These are phyloP conservation scores for Silvanus unidentatus DNA, from an alignment of 2,888 invertebrate genomes.

Conservation along the genomic window DNA sequence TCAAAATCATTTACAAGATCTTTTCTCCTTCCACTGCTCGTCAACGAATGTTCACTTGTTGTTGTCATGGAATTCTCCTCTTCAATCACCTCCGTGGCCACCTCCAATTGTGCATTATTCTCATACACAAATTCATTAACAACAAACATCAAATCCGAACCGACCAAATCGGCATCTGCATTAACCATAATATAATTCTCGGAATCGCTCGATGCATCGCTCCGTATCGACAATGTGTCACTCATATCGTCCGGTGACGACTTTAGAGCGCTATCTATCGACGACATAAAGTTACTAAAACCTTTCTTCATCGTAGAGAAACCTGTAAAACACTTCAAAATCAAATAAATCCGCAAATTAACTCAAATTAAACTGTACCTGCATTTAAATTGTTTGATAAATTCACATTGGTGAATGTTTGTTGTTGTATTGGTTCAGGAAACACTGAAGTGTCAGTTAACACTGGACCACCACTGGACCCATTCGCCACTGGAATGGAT, in stretches of 20 bases:
- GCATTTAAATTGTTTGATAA: constrained; percentile 50
- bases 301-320: constrained; percentile 78
- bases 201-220: constrained; percentile 83
- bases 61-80: constrained; percentile 67
- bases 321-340: constrained; percentile 43
- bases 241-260: constrained; percentile 64
- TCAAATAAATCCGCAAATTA: constrained; percentile 3
- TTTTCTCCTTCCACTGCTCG: constrained; percentile 70
- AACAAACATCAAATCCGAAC: constrained; percentile 65
- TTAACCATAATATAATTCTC: constrained; percentile 75
- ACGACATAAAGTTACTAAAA: constrained; percentile 74
- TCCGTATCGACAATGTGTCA: constrained; percentile 68
- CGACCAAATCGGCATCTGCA: constrained; percentile 59
- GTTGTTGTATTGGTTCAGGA: constrained; percentile 11
- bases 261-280: constrained; percentile 75
- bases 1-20: constrained; percentile 59
- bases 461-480: constrained; percentile 18
- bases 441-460: no score
- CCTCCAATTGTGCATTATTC: constrained; percentile 56
- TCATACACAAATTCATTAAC: constrained; percentile 37
- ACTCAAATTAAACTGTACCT: constrained; percentile 37
- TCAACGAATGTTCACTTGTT: constrained; percentile 76
- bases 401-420: constrained; percentile 22
- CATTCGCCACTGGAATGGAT: constrained; percentile 26
- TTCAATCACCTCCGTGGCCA: constrained; percentile 80